A percentile compares a stretch with the other conserved stretches of the same genome.
phyloP scores from a whole-genome alignment of 2,797 vertebrate species.

The Ptychadena robeensis region DNA sequence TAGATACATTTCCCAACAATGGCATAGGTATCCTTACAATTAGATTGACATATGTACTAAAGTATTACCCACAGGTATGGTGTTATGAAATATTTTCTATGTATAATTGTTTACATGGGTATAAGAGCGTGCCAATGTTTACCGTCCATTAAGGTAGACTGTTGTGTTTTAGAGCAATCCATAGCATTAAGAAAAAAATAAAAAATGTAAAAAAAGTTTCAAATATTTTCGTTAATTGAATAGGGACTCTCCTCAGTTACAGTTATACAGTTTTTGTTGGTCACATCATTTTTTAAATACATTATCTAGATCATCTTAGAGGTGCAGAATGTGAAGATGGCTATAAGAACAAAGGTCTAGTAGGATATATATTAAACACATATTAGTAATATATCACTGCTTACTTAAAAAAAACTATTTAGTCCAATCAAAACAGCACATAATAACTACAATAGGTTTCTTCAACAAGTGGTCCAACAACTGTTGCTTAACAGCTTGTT shows the following conservation, averaged over 20 bases:
- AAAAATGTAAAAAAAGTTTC: no score
- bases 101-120: background rate
- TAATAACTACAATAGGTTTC: background rate
- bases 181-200: background rate
- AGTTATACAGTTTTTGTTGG: background rate
- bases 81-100: background rate
- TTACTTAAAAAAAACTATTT: background rate
- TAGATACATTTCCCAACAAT: background rate
- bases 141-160: background rate
- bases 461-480: background rate
- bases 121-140: background rate
- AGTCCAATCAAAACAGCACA: background rate
- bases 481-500: background rate
- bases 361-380: background rate
- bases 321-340: background rate
- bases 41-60: background rate
- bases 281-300: background rate
- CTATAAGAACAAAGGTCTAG: background rate
- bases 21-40: background rate
- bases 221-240: background rate
- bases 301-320: background rate
- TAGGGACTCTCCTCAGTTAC: background rate
- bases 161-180: background rate
- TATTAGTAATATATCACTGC: conserved; percentile 12
- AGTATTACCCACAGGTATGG: background rate